phyloP scores from a whole-genome alignment of 2,888 invertebrate genomes.

The Octodonta nipae region DNA sequence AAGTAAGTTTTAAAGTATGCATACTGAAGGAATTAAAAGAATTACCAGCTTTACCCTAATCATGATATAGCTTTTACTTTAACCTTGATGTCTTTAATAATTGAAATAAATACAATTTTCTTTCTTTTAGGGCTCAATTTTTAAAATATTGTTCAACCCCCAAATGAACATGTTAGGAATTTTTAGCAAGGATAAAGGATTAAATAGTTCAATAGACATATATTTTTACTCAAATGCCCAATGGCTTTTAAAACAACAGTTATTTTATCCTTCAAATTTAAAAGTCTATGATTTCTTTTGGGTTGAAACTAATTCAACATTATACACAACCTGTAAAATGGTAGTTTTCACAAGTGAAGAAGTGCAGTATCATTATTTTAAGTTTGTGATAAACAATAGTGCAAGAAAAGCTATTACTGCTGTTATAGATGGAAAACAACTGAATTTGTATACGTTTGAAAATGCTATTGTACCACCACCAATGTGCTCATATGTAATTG shows the following conservation, averaged over 20 bases:
- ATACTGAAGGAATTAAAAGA: background rate
- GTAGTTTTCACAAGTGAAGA: conserved; percentile 13
- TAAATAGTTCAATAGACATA: conserved; percentile 14
- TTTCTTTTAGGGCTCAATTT: too few relatives aligned
- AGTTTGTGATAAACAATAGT: conserved; percentile 11
- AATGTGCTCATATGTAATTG: conserved; percentile 51
- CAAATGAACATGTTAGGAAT: too few relatives aligned
- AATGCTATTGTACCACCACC: conserved; percentile 72
- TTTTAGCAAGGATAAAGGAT: too few relatives aligned
- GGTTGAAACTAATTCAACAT: conserved; percentile 10
- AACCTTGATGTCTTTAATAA: too few relatives aligned
- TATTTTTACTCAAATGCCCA: conserved; percentile 16
- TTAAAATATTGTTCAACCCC: too few relatives aligned
- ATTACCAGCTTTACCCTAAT: too few relatives aligned
- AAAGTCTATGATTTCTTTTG: conserved; percentile 13
- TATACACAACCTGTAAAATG: conserved; percentile 11
- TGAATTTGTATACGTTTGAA: conserved; percentile 61
- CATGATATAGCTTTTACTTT: too few relatives aligned
- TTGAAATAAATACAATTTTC: too few relatives aligned
- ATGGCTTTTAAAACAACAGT: conserved; percentile 20
- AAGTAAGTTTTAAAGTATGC: conserved; percentile 11
- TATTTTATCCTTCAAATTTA: conserved; percentile 9
- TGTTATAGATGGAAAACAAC: conserved; percentile 62
- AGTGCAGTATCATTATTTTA: conserved; percentile 11
- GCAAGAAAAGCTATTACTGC: conserved; percentile 40